These are phyloP conservation scores for Drosophila fuyamai DNA, from an alignment of 1,140 invertebrate genomes.

Conservation along the genomic window DNA sequence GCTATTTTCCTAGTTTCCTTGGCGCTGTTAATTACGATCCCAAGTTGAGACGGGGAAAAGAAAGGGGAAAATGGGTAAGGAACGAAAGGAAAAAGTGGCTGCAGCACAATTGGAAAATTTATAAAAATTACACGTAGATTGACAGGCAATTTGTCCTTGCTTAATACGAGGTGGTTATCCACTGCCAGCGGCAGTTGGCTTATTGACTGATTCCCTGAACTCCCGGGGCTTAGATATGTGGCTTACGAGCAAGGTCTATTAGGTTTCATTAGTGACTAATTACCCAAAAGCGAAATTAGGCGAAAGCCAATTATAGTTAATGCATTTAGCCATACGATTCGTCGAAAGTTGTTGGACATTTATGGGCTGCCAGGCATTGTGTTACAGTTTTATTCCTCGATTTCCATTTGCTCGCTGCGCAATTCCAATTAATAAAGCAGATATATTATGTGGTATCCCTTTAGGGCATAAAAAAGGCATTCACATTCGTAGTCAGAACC, in stretches of 20 bases:
- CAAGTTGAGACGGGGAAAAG: constrained; percentile 21
- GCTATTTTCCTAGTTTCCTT: constrained; percentile 54
- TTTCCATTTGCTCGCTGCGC: constrained; percentile 20
- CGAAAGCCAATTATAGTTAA: constrained; percentile 78
- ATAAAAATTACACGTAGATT: constrained; percentile 83
- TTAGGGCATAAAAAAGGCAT: constrained; percentile 10
- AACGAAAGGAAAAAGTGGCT: constrained; percentile 16
- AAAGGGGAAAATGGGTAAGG: not conserved
- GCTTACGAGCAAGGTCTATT: constrained; percentile 42
- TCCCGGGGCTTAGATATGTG: constrained; percentile 50
- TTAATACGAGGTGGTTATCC: constrained; percentile 65
- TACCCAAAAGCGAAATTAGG: constrained; percentile 77
- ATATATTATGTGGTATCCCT: not conserved
- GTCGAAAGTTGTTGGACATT: constrained; percentile 39
- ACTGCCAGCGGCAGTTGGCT: constrained; percentile 39
- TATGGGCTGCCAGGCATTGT: constrained; percentile 51
- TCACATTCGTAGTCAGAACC: not conserved
- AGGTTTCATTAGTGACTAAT: constrained; percentile 77
- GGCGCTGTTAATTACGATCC: constrained; percentile 71
- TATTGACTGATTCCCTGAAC: constrained; percentile 58
- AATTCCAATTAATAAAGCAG: constrained; percentile 39
- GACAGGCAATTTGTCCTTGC: constrained; percentile 79
- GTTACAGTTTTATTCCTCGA: constrained; percentile 11
- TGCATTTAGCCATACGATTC: constrained; percentile 54
- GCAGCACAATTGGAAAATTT: constrained; percentile 69